Base-by-base conservation (phyloP, 2,113 vertebrate genomes). In the Carollia perspicillata region DNA sequence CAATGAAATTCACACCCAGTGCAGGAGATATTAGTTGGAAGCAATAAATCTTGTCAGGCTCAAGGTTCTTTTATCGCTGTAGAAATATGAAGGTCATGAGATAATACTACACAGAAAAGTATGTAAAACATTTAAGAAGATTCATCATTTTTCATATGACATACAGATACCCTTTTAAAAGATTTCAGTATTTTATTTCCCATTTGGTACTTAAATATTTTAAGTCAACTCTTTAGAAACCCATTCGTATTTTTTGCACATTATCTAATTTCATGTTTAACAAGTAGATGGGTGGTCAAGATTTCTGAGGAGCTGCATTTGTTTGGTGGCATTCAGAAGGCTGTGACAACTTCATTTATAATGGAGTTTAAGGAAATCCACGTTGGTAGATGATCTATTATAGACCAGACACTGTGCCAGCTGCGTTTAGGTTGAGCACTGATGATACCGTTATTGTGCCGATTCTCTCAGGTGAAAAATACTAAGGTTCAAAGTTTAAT, bases 41-140 rank as follows among this genome's bases (percentile, higher is more conserved):
- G 98, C 96, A 97, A 99, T 99, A 99, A 98, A 98, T 99, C 98
- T 99, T 98, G 97, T 98, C 97, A 98, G 97, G 94, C 87, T 97
- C 28, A 88, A 97, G 96, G 86, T 97, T 96, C 83, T 97, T 97
- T 97, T 97, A 93, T 95, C 95, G 86, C 96, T 97, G 77, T 98
- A 98, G 98, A 88, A 92, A 98, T 98, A 98, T 98, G 98, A 99
- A 99, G 98, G 98, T 99, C 97, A 97, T 49, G 89, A 95, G 97
- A 97, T 98, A 98, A 96, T 97, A 98, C 93, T 97, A 63, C 95
- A 77, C 77, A 96, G 66, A 60, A 51, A 96, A 96, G 75, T 93
- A 75, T 75, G 74, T 92, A 96, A 95, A 35, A 93, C 66, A 94
- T 97, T 98, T 94, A 23, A 96, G 96, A 97, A 95, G 75, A 98